Evolutionary conservation across 1,140 invertebrate genomes (phyloP).

Genomic region (Diabrotica virgifera): DNA sequence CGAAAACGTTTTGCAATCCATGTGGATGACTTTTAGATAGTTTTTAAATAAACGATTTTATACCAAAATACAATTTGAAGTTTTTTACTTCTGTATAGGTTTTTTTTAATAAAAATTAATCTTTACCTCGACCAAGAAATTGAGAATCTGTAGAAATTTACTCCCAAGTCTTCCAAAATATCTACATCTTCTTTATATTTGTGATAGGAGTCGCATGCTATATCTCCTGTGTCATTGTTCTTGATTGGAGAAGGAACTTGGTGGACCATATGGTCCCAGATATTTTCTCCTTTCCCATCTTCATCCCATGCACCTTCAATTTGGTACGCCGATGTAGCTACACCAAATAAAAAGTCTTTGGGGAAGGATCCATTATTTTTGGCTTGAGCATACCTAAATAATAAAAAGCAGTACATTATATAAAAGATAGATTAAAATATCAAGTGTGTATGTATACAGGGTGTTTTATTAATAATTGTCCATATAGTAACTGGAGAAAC

Average conservation of each 20-base stretch:
- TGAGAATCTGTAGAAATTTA: constrained; percentile 56
- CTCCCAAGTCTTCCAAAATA: constrained; percentile 49
- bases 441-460: no score
- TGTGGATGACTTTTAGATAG: no score
- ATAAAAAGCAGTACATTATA: no score
- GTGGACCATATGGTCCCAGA: constrained; percentile 59
- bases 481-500: no score
- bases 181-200: constrained; percentile 55
- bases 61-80: no score
- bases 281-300: constrained; percentile 50
- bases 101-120: no score
- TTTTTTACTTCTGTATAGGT: no score
- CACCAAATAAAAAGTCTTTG: constrained; percentile 29
- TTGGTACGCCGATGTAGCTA: constrained; percentile 44
- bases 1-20: no score
- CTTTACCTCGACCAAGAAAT: constrained; percentile 55
- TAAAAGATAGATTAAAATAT: no score
- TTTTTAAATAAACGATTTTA: no score
- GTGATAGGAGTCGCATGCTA: constrained; percentile 59
- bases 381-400: neutral
- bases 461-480: no score
- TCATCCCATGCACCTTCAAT: constrained; percentile 49
- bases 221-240: constrained; percentile 54
- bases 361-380: neutral
- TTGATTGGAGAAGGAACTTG: constrained; percentile 50